Base-by-base conservation (phyloP, 2,797 vertebrate species). In the Sciaenops ocellatus region DNA sequence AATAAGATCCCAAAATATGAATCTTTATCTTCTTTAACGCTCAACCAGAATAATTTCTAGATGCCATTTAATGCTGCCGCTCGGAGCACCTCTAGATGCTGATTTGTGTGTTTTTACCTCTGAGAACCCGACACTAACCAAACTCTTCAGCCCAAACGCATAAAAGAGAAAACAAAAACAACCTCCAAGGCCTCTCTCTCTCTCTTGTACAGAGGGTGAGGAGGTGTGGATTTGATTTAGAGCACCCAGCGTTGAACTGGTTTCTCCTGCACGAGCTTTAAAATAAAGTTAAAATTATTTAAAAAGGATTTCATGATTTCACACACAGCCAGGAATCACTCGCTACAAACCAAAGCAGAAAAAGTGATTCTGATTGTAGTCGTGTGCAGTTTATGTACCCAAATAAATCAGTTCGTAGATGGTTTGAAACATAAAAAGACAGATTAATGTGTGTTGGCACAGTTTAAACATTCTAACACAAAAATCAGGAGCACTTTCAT, bases 1-100 rank as follows among this genome's bases (percentile, higher is more conserved):
- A 91, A 89, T 80, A 90, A 73, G 75, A 86, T 85, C 82, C 79
- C 69, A 88, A 90, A 89, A 89, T 71, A 69, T 80, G 68, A 85
- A 83, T 82, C 69, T 57, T 65, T 81, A 76, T 88, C 66, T 70
- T 80, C 69, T 85, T 79, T 9, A 38, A 81, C 76, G 63, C 82
- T 69, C 79, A 63, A 78, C 64, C 77, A 89, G 54, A 82, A 67
- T 74, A 18, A 80, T 86, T 86, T 82, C 66, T 72, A 86, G 62
- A 87, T 56, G 78, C 62, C 68, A 78, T 76, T 90, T 89, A 90
- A 92, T 89, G 87, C 87, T 84, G 82, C 44, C 6, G 69, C 76
- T 65, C 16, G 34, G 61, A 69, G 76, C 72, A 80, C 70, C 71
- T 38, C 24, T 7, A 52, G 50, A 73, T 62, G 68, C 64, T 26